Evolutionary conservation across 1,140 invertebrate species (phyloP).

Genomic region (Macrosteles quadrilineatus): DNA sequence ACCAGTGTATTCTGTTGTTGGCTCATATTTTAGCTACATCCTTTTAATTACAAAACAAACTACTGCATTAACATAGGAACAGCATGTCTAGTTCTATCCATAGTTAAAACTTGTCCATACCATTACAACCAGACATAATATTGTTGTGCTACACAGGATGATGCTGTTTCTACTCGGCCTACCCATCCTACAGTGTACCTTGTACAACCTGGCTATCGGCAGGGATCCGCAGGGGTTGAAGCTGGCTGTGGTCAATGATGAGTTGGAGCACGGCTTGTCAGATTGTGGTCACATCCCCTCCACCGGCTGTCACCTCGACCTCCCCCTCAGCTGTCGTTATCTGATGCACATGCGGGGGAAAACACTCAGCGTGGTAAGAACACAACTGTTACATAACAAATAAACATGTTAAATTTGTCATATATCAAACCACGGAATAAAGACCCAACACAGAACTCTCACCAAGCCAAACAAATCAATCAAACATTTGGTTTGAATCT

Average conservation of each 20-base stretch:
- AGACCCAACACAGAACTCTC: background rate
- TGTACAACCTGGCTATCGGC: constrained; percentile 94
- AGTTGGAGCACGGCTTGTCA: constrained; percentile 53
- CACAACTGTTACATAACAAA: constrained; percentile 24
- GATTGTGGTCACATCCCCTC: constrained; percentile 45
- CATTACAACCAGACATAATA: too few relatives aligned
- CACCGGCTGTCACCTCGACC: constrained; percentile 60
- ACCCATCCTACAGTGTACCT: constrained; percentile 86
- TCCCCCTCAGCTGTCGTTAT: constrained; percentile 72
- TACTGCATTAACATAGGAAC: too few relatives aligned
- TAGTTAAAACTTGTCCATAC: too few relatives aligned
- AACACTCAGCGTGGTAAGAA: constrained; percentile 61
- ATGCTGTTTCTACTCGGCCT: constrained; percentile 88
- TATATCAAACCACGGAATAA: background rate
- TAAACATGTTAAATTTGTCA: background rate
- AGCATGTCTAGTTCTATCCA: too few relatives aligned
- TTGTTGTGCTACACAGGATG: constrained; percentile 59
- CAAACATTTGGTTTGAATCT: too few relatives aligned
- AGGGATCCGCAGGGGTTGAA: constrained; percentile 80
- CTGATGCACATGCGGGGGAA: constrained; percentile 65
- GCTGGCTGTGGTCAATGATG: constrained; percentile 83
- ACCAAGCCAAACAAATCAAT: background rate
- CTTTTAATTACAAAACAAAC: too few relatives aligned
- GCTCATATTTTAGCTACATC: too few relatives aligned
- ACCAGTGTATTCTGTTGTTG: too few relatives aligned